Evolutionary conservation across 2,888 invertebrate genomes (phyloP).

Genomic region (Steinernema scapterisci): DNA sequence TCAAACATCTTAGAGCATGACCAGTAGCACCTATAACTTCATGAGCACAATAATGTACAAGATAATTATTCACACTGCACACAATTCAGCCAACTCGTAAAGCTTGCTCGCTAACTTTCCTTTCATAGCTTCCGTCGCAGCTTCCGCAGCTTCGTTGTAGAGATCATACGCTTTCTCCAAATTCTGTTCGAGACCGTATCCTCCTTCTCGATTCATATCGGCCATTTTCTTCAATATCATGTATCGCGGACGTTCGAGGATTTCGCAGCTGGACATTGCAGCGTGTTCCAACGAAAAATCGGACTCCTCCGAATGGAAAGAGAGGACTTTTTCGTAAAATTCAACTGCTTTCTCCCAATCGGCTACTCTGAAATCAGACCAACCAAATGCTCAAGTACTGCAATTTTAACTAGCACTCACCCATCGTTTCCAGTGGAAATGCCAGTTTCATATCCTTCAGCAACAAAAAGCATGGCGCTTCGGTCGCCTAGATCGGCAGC

Average conservation of each 20-base stretch:
- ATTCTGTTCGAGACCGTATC: slow-evolving; percentile 69
- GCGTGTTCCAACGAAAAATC: slow-evolving; percentile 29
- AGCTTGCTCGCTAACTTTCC: slow-evolving; percentile 72
- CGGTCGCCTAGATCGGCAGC: slow-evolving; percentile 72
- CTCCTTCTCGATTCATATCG: slow-evolving; percentile 70
- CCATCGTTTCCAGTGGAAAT: slow-evolving; percentile 29
- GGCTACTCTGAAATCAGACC: slow-evolving; percentile 34
- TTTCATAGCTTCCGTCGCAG: slow-evolving; percentile 72
- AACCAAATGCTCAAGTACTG: neutral
- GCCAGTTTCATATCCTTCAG: slow-evolving; percentile 71
- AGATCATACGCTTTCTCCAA: slow-evolving; percentile 70
- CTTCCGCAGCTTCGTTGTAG: slow-evolving; percentile 72
- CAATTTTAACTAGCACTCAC: slow-evolving; percentile 30
- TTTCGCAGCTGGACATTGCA: slow-evolving; percentile 23
- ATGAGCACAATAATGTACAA: too few species aligned
- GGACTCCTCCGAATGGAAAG: slow-evolving; percentile 65
- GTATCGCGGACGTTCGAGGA: slow-evolving; percentile 60
- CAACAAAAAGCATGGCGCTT: slow-evolving; percentile 71
- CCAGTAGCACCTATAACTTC: too few species aligned
- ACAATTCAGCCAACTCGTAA: slow-evolving; percentile 57
- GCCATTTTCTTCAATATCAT: slow-evolving; percentile 71
- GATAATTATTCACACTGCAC: slow-evolving; percentile 29
- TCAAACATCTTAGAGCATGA: too few species aligned
- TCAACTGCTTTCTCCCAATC: slow-evolving; percentile 48
- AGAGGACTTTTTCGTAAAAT: slow-evolving; percentile 53